Evolutionary conservation across 2,888 invertebrate species (phyloP), one percentile per base, ranked within the genome.

Genomic region (Leucoma salicis): DNA sequence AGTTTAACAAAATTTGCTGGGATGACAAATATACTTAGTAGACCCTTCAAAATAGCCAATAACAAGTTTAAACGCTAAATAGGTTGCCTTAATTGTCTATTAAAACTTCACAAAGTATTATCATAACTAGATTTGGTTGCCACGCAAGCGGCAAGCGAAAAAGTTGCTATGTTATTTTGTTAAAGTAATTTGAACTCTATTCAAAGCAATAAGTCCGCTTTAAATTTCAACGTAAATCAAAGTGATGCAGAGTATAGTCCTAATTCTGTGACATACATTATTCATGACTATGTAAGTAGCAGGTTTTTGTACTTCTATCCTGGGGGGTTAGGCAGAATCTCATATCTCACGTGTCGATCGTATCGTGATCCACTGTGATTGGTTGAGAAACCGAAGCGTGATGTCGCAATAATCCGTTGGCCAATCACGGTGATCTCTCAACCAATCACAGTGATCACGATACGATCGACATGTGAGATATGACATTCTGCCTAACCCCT

Each of bases 201-300:
- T 15, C 11, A n/a, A 14, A 24, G 29, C 2, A 16, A 16, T 38
- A 38, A 42, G 14, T 10, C 16, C 14, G 44, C 31, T 56, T 46
- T 58, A 58, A 58, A 58, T 62, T 58, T 49, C 49, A 59, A 50
- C 53, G 32, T 15, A 39, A 39, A 39, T 61, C 11, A 11, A 27
- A 3, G 11, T 11, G 4, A n/a, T 48, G 43, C 53, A 49, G 32
- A 47, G 47, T 56, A 46, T 34, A 49, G 18, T 39, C 37, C 49
- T 50, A 56, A 62, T 51, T 38, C 39, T 39, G 50, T 40, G 47
- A 42, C 41, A 62, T 60, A 49, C 53, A 60, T 62, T 56, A 60
- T 60, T 63, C 63, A 63, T 58, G 46, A 33, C 25, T 11, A 25
- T 12, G 42, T 57, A 54, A 52, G 47, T 37, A 50, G 49, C 42